phyloP scores from a whole-genome alignment of 1,140 invertebrate genomes.

The Neomicropteryx cornuta region DNA sequence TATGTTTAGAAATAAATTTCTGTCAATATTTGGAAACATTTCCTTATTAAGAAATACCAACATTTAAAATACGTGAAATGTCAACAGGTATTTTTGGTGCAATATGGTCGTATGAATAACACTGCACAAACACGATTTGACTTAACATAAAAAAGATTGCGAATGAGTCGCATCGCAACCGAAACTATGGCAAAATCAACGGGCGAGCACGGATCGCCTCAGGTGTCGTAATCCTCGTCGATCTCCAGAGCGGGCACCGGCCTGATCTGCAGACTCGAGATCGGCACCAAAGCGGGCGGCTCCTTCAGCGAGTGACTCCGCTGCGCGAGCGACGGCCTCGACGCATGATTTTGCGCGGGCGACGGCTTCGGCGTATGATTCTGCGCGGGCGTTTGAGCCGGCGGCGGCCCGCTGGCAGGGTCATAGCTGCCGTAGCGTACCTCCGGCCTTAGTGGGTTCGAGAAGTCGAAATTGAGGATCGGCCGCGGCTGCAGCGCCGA shows the following conservation, averaged over 20 bases:
- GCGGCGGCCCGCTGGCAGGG: neutral
- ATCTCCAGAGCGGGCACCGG: conserved; percentile 6
- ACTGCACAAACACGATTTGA: too few relatives aligned
- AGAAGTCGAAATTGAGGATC: neutral
- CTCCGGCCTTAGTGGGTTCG: neutral
- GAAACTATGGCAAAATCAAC: too few relatives aligned
- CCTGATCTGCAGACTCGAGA: conserved; percentile 5
- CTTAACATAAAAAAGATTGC: too few relatives aligned
- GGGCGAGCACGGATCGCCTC: too few relatives aligned
- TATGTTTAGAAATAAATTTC: too few relatives aligned
- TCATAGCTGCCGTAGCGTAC: neutral
- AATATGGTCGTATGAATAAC: too few relatives aligned
- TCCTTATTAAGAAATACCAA: too few relatives aligned
- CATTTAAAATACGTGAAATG: too few relatives aligned
- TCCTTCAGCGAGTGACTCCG: conserved; percentile 7
- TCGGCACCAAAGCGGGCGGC: conserved; percentile 12
- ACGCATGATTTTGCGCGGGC: neutral
- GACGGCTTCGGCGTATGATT: neutral
- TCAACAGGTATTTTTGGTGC: too few relatives aligned
- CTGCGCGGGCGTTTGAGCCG: conserved; percentile 2
- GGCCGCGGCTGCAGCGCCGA: conserved; percentile 3
- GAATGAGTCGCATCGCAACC: too few relatives aligned
- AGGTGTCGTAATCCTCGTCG: conserved; percentile 17
- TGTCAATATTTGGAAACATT: too few relatives aligned
- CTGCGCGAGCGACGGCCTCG: neutral